Percentiles rank a stretch among this genome's conserved stretches.
Evolutionary conservation across 2,797 vertebrate genomes (phyloP).

Genomic region (Rhabdophis nuchalis): DNA sequence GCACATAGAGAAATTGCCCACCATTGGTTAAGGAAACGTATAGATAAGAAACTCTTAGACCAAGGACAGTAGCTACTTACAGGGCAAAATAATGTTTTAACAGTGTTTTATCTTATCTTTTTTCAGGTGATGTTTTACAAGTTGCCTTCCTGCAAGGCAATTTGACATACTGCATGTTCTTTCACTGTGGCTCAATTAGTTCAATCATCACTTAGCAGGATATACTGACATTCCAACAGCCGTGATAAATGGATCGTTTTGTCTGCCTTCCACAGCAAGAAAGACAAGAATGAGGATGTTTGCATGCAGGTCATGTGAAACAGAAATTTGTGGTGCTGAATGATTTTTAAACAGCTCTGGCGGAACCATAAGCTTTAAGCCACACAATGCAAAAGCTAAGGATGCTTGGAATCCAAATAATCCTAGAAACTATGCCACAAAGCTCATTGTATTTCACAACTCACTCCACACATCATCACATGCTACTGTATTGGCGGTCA

Average conservation of each 20-base stretch:
- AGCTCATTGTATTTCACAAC: background rate
- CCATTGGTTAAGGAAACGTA: background rate
- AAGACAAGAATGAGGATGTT: conserved; percentile 64
- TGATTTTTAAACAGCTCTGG: conserved; percentile 41
- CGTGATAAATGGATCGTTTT: conserved; percentile 56
- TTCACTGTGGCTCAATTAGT: conserved; percentile 29
- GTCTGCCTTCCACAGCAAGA: conserved; percentile 52
- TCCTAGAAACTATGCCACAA: conserved; percentile 12
- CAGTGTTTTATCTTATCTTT: conserved; percentile 34
- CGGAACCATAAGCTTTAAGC: conserved; percentile 17
- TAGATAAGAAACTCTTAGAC: background rate
- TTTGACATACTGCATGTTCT: conserved; percentile 38
- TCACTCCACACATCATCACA: conserved; percentile 1
- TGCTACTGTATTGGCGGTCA: background rate
- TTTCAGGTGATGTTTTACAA: conserved; percentile 40
- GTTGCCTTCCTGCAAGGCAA: conserved; percentile 23
- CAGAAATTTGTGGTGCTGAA: conserved; percentile 41
- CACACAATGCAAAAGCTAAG: conserved; percentile 18
- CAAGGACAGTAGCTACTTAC: background rate
- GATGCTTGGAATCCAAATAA: conserved; percentile 20
- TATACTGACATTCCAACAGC: conserved; percentile 56
- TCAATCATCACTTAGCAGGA: conserved; percentile 39
- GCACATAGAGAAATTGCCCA: background rate
- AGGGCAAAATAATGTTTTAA: conserved; percentile 11
- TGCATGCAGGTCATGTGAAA: conserved; percentile 40